These are phyloP conservation scores for Rhagoletis pomonella DNA, from an alignment of 1,140 invertebrate genomes.

Conservation along the genomic window DNA sequence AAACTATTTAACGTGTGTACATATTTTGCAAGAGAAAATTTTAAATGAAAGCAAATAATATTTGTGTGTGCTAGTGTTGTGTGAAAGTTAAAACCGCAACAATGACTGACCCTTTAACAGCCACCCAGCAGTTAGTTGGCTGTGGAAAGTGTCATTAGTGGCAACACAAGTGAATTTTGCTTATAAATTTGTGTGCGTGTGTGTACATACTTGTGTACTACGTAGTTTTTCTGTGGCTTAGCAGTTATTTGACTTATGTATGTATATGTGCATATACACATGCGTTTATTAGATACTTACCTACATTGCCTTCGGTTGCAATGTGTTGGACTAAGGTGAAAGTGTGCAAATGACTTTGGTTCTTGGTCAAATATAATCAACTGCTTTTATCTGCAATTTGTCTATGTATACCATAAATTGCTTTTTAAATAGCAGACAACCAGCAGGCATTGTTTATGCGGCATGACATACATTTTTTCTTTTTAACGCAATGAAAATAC, in stretches of 20 bases:
- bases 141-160: background rate
- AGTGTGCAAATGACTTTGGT: background rate
- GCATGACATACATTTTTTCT: background rate
- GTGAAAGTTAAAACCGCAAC: conserved; percentile 32
- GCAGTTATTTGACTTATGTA: background rate
- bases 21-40: background rate
- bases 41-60: background rate
- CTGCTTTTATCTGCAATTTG: conserved; percentile 25
- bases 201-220: background rate
- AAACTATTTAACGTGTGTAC: too few relatives aligned
- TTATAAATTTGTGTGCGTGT: too few relatives aligned
- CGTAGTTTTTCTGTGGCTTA: background rate
- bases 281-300: background rate
- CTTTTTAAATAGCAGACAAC: conserved; percentile 1
- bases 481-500: too few relatives aligned
- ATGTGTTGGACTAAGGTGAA: background rate
- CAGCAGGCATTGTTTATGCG: background rate
- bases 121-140: background rate
- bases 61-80: background rate
- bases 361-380: conserved; percentile 19
- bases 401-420: background rate
- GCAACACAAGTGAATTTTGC: background rate
- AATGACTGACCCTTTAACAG: conserved; percentile 4
- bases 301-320: background rate
- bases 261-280: too few relatives aligned